These are phyloP conservation scores for Yponomeuta cagnagella DNA, from an alignment of 2,888 invertebrate genomes.

Conservation along the genomic window DNA sequence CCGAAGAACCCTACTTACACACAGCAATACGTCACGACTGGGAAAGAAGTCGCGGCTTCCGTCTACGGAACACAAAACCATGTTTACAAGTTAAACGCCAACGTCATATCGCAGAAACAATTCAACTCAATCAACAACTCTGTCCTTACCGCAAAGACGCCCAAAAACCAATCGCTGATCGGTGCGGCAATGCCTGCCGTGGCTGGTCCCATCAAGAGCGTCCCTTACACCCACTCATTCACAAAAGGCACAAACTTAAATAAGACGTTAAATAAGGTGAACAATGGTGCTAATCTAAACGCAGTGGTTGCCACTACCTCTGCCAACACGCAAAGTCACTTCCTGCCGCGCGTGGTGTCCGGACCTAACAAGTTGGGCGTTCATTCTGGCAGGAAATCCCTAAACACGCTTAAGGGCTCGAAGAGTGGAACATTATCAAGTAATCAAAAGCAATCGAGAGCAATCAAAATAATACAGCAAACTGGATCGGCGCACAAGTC, in stretches of 20 bases:
- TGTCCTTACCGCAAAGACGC: conserved; percentile 57
- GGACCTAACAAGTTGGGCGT: conserved; percentile 69
- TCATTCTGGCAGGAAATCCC: conserved; percentile 62
- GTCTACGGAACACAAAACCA: conserved; percentile 63
- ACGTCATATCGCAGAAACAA: conserved; percentile 55
- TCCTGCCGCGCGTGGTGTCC: conserved; percentile 65
- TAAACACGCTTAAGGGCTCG: conserved; percentile 56
- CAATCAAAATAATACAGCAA: conserved; percentile 75
- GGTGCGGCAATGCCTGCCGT: conserved; percentile 56
- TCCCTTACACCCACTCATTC: conserved; percentile 60
- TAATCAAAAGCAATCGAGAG: conserved; percentile 60
- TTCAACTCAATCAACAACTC: conserved; percentile 41
- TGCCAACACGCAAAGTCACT: conserved; percentile 64
- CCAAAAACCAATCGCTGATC: conserved; percentile 60
- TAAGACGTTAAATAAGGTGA: conserved; percentile 60
- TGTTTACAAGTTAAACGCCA: conserved; percentile 61
- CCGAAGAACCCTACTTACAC: conserved; percentile 57
- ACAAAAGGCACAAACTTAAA: conserved; percentile 60
- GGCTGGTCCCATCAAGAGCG: conserved; percentile 61
- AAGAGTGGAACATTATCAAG: conserved; percentile 47
- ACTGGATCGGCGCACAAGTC: conserved; percentile 56
- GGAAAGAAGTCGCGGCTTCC: conserved; percentile 53
- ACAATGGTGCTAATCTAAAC: conserved; percentile 69
- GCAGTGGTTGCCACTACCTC: conserved; percentile 60
- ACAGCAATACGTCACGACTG: conserved; percentile 54